phyloP scores from a whole-genome alignment of 2,113 vertebrate species.

The Ciconia stormi region DNA sequence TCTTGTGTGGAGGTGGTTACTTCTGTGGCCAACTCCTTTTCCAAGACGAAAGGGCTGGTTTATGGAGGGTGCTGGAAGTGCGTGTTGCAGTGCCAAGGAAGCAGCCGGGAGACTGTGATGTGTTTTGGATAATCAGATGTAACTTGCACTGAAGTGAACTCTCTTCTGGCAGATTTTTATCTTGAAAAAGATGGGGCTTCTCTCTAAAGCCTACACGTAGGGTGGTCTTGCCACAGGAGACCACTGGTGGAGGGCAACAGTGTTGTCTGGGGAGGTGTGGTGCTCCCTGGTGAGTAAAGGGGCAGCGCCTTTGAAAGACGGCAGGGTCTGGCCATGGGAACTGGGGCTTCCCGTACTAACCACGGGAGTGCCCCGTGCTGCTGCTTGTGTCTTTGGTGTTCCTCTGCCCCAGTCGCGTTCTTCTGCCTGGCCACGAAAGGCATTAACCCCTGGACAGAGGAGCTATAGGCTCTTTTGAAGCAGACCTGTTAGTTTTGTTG shows the following conservation, averaged over 20 bases:
- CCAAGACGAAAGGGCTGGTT: not conserved
- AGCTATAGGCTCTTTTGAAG: not conserved
- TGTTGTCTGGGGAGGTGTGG: not conserved
- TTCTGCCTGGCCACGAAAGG: not conserved
- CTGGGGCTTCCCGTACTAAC: rapidly evolving
- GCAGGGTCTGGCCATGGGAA: not conserved
- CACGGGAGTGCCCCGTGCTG: rapidly evolving
- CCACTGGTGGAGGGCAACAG: not conserved
- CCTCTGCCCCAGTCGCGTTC: rapidly evolving
- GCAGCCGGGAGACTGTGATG: conserved; percentile 17
- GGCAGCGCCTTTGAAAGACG: not conserved
- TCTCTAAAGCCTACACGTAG: not conserved
- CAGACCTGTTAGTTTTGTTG: not conserved
- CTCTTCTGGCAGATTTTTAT: not conserved
- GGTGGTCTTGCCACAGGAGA: not conserved
- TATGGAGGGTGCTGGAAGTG: not conserved
- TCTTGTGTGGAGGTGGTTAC: conserved; percentile 46
- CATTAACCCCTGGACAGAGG: not conserved
- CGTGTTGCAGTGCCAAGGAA: not conserved
- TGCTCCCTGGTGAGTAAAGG: not conserved
- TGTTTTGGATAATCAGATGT: conserved; percentile 39
- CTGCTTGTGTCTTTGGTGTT: not conserved
- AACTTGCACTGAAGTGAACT: conserved; percentile 12
- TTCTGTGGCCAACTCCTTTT: conserved; percentile 27
- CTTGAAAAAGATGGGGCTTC: not conserved